These are phyloP conservation scores for Ormyrus pomaceus DNA, from an alignment of 2,888 invertebrate species.

Conservation along the genomic window DNA sequence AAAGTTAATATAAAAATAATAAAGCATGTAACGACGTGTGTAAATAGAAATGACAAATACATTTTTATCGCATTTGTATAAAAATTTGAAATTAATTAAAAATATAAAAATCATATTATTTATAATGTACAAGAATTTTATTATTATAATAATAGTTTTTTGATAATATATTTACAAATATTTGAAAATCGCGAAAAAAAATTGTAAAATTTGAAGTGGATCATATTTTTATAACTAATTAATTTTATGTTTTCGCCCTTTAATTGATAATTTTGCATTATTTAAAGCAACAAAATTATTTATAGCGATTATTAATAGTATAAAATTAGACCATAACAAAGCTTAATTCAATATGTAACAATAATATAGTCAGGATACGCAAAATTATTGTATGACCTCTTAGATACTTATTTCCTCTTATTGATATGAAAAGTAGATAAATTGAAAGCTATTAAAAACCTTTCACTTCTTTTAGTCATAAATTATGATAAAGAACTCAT, in stretches of 20 bases:
- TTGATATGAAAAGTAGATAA: background rate
- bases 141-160: background rate
- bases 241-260: background rate
- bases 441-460: background rate
- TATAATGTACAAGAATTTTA: background rate
- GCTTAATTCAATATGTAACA: slow-evolving; percentile 46
- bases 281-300: slow-evolving; percentile 23
- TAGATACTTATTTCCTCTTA: background rate
- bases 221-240: slow-evolving; percentile 2
- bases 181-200: background rate
- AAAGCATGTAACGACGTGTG: background rate
- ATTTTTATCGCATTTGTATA: background rate
- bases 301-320: slow-evolving; percentile 8
- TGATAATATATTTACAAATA: background rate
- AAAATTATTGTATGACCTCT: background rate
- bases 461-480: background rate
- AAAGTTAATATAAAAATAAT: background rate
- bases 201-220: background rate
- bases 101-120: background rate
- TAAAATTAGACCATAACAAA: slow-evolving; percentile 17
- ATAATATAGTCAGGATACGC: slow-evolving; percentile 25
- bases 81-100: background rate
- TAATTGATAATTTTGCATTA: slow-evolving; percentile 16
- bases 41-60: background rate
- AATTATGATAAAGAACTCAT: slow-evolving; percentile 13